These are phyloP conservation scores for Paracentrotus lividus DNA, from an alignment of 53 echinoderm and acorn worm genomes.

Conservation along the genomic window DNA sequence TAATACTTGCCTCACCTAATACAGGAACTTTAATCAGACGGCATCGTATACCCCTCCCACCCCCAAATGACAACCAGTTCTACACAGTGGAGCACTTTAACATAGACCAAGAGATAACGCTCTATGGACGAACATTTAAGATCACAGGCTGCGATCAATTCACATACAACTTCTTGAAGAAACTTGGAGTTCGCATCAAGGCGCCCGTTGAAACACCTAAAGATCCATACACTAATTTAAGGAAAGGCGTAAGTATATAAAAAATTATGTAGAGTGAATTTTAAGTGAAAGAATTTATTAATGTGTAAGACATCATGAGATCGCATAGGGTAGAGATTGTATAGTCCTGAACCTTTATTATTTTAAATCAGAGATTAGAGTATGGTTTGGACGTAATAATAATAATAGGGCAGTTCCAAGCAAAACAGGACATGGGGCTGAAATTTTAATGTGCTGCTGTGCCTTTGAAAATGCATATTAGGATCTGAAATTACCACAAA, in stretches of 20 bases:
- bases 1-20: not conserved
- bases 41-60: slow-evolving; percentile 95
- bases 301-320: too few species aligned
- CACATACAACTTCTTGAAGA: slow-evolving; percentile 95
- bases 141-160: slow-evolving; percentile 97
- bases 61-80: slow-evolving; percentile 93
- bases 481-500: too few species aligned
- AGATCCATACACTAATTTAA: slow-evolving; percentile 86
- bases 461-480: too few species aligned
- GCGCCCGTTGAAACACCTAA: slow-evolving; percentile 80
- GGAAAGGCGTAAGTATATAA: slow-evolving; percentile 85
- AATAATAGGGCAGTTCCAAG: too few species aligned
- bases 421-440: too few species aligned
- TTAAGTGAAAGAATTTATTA: too few species aligned
- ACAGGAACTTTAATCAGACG: slow-evolving; percentile 94
- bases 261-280: not conserved
- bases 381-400: too few species aligned
- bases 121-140: slow-evolving; percentile 97
- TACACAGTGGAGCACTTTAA: slow-evolving; percentile 98
- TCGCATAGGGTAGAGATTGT: too few species aligned
- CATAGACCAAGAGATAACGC: slow-evolving; percentile 84
- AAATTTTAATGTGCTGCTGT: too few species aligned
- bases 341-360: too few species aligned
- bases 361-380: too few species aligned
- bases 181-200: slow-evolving; percentile 88